A percentile compares a stretch with the other conserved stretches of the same genome.
Conservation (phyloP, 2,888 invertebrate species). For the Nebria brevicollis region DNA sequence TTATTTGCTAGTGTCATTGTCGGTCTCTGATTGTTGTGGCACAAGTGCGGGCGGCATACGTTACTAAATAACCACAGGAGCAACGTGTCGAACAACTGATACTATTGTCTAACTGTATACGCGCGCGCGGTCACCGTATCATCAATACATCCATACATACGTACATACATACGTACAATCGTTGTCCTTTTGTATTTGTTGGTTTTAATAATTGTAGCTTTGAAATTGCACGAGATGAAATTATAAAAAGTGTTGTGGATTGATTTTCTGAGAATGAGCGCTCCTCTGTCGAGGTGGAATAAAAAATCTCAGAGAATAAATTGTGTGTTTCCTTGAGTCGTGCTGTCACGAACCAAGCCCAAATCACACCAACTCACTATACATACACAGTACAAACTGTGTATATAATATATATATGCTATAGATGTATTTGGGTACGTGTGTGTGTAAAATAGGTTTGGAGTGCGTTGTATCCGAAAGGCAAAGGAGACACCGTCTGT, state of each 20-base stretch:
- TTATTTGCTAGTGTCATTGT: constrained; percentile 30
- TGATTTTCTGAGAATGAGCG: not conserved
- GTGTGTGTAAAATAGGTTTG: not conserved
- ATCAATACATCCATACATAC: too few relatives aligned
- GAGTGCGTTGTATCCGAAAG: not conserved
- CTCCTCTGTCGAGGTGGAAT: not conserved
- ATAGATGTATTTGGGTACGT: not conserved
- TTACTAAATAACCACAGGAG: not conserved
- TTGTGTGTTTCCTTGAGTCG: not conserved
- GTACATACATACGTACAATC: too few relatives aligned
- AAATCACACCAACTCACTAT: not conserved
- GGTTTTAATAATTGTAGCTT: not conserved
- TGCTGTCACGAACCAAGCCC: not conserved
- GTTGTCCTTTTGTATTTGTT: not conserved
- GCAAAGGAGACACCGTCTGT: not conserved
- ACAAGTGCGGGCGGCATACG: constrained; percentile 6
- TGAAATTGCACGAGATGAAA: not conserved
- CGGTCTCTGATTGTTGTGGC: constrained; percentile 26
- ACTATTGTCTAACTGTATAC: too few relatives aligned
- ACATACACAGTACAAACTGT: not conserved
- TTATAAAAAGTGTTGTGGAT: not conserved
- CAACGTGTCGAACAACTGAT: not conserved
- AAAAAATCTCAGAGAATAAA: not conserved
- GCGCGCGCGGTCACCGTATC: too few relatives aligned
- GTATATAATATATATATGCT: not conserved